Percentiles rank a stretch among this genome's conserved stretches.
These are phyloP conservation scores for Capitulum mitella DNA, from an alignment of 2,888 invertebrate genomes.

Conservation along the genomic window DNA sequence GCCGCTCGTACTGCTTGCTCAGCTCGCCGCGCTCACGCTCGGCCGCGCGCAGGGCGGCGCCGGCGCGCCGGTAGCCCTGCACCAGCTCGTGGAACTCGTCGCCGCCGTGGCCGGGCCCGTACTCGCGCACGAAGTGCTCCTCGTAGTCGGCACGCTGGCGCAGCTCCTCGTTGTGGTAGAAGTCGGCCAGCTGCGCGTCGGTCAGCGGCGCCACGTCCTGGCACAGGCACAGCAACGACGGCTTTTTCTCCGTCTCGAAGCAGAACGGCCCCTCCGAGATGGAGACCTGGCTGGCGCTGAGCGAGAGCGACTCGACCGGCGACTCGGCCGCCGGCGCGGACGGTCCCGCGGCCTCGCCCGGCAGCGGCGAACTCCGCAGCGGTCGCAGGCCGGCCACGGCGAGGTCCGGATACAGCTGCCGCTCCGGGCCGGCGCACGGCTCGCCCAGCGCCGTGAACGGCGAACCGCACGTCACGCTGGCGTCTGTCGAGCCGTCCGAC, in stretches of 20 bases:
- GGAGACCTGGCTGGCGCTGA: background rate
- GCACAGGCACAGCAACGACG: background rate
- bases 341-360: background rate
- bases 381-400: background rate
- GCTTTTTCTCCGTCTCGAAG: conserved; percentile 1
- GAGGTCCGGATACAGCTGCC: background rate
- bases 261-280: conserved; percentile 15
- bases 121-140: background rate
- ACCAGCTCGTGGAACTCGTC: background rate
- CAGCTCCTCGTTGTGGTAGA: background rate
- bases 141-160: background rate
- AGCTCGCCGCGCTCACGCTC: too few relatives aligned
- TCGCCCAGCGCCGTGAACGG: background rate
- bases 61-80: background rate
- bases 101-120: background rate
- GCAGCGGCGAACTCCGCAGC: background rate
- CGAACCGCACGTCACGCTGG: background rate
- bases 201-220: background rate
- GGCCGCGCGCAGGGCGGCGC: background rate
- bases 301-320: background rate
- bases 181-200: background rate
- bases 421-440: background rate
- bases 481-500: background rate
- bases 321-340: background rate
- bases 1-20: background rate